phyloP scores from a whole-genome alignment of 2,113 vertebrate genomes.

The Eurypyga helias region DNA sequence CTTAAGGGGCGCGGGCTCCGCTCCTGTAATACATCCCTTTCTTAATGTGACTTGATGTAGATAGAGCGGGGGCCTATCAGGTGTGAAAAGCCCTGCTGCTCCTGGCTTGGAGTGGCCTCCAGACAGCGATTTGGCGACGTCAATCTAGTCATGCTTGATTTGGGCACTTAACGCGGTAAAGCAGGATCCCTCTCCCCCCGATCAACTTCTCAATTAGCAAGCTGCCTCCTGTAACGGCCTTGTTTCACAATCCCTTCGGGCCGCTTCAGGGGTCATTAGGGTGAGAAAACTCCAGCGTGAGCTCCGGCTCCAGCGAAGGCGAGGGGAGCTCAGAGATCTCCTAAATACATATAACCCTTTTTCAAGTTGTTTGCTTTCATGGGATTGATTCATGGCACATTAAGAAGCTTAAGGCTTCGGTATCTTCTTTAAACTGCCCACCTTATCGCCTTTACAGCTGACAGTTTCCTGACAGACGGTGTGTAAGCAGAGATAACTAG shows the following conservation, averaged over 20 bases:
- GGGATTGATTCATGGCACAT: slow-evolving; percentile 78
- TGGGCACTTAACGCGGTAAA: slow-evolving; percentile 77
- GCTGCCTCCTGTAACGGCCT: slow-evolving; percentile 87
- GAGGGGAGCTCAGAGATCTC: slow-evolving; percentile 44
- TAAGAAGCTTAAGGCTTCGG: slow-evolving; percentile 75
- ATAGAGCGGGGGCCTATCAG: slow-evolving; percentile 77
- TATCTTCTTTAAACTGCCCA: slow-evolving; percentile 77
- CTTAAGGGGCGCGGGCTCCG: slow-evolving; percentile 18
- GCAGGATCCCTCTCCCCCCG: slow-evolving; percentile 79
- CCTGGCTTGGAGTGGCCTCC: slow-evolving; percentile 80
- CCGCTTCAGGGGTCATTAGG: slow-evolving; percentile 72
- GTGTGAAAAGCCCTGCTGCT: slow-evolving; percentile 81
- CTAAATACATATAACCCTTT: slow-evolving; percentile 64
- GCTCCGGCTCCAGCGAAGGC: neutral
- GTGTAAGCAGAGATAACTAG: slow-evolving; percentile 74
- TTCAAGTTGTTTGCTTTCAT: slow-evolving; percentile 78
- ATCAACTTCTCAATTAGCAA: slow-evolving; percentile 89
- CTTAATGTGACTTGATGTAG: slow-evolving; percentile 84
- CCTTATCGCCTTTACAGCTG: slow-evolving; percentile 73
- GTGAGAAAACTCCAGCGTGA: slow-evolving; percentile 68
- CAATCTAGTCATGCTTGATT: slow-evolving; percentile 86
- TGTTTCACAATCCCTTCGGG: slow-evolving; percentile 74
- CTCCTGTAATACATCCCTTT: slow-evolving; percentile 71
- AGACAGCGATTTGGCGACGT: slow-evolving; percentile 86
- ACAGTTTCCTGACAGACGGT: slow-evolving; percentile 66